These are phyloP conservation scores for Callosobruchus maculatus DNA, from an alignment of 2,888 invertebrate species.

Conservation along the genomic window DNA sequence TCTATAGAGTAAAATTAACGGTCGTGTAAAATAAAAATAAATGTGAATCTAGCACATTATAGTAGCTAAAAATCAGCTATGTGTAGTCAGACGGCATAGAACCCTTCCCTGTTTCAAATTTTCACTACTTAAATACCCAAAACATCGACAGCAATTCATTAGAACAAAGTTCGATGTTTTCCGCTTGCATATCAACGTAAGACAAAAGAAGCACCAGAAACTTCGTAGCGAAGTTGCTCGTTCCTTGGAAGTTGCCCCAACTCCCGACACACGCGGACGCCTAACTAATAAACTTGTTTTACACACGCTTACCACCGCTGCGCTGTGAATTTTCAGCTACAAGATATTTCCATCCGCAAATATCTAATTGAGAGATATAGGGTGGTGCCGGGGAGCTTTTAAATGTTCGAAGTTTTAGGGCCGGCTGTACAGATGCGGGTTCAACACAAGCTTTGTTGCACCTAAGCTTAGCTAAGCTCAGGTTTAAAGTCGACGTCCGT, in stretches of 20 bases:
- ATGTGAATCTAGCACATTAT: too few species aligned
- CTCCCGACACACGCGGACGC: background rate
- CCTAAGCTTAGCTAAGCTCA: too few species aligned
- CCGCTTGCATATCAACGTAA: background rate
- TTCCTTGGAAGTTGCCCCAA: background rate
- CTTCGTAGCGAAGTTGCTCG: background rate
- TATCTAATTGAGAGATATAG: too few species aligned
- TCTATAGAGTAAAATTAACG: too few species aligned
- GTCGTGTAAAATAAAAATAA: too few species aligned
- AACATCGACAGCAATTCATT: background rate
- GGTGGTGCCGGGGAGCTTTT: too few species aligned
- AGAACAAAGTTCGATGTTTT: background rate
- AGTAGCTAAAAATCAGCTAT: too few species aligned
- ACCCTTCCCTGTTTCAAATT: background rate
- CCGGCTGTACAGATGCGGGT: too few species aligned
- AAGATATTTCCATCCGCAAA: background rate
- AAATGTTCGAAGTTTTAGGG: too few species aligned
- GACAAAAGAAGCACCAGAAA: background rate
- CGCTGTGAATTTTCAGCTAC: background rate
- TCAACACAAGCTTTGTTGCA: too few species aligned
- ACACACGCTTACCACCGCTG: background rate
- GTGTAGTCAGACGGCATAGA: too few species aligned
- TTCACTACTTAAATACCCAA: background rate
- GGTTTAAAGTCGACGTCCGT: too few species aligned
- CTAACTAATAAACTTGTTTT: background rate